phyloP scores from a whole-genome alignment of 2,113 vertebrate species.

The Symphodus melops region DNA sequence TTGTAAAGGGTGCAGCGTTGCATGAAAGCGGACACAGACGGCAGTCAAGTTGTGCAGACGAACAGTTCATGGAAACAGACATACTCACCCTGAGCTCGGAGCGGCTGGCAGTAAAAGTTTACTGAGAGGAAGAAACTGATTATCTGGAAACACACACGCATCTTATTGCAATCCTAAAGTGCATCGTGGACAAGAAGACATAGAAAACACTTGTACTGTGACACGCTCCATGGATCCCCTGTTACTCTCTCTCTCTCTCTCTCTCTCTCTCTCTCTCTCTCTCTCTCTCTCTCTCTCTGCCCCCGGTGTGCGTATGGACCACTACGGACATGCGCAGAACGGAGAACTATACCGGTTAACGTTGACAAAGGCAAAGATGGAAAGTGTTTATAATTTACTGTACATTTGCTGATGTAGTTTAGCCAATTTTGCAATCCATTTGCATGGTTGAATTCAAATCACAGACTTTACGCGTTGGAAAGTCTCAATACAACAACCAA shows the following conservation, averaged over 20 bases:
- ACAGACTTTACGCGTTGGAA: no score
- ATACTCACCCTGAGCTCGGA: slow-evolving; percentile 84
- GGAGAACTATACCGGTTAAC: slow-evolving; percentile 2
- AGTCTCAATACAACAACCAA: no score
- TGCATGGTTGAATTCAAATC: no score
- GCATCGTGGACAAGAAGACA: slow-evolving; percentile 83
- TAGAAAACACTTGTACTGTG: slow-evolving; percentile 54
- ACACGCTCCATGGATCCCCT: slow-evolving; percentile 77
- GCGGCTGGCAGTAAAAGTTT: slow-evolving; percentile 72
- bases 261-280: slow-evolving; percentile 58
- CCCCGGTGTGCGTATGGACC: slow-evolving; percentile 6
- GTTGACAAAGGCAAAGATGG: not conserved
- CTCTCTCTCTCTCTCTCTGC: slow-evolving; percentile 50
- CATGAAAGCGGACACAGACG: not conserved
- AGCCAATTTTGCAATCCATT: no score
- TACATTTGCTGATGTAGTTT: not conserved
- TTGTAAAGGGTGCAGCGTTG: not conserved
- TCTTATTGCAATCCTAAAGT: slow-evolving; percentile 84
- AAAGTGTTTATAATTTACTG: no score
- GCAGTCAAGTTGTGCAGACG: not conserved
- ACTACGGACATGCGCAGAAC: slow-evolving; percentile 71
- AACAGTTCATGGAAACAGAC: not conserved
- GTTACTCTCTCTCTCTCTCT: slow-evolving; percentile 48
- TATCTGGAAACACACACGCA: slow-evolving; percentile 83
- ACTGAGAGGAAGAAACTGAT: slow-evolving; percentile 75